These are phyloP conservation scores for Lontra canadensis DNA, from an alignment of 2,113 vertebrate species.

Conservation along the genomic window DNA sequence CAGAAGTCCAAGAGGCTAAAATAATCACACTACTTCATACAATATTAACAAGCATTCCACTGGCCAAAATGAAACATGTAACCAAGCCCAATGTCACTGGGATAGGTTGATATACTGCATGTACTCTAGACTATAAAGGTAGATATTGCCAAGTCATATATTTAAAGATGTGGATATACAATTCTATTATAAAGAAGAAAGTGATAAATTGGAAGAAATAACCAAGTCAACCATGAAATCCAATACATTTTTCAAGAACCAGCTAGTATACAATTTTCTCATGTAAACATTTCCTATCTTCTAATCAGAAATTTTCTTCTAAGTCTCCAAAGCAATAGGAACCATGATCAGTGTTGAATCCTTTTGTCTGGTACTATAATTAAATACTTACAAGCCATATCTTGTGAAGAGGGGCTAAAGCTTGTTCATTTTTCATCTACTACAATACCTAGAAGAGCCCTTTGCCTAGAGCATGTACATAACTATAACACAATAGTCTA, in stretches of 20 bases:
- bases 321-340: background rate
- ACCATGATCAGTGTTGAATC: background rate
- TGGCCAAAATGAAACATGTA: background rate
- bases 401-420: background rate
- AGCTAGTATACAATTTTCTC: background rate
- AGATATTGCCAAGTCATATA: background rate
- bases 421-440: background rate
- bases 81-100: background rate
- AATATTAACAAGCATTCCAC: background rate
- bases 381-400: background rate
- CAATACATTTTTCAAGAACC: background rate
- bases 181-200: background rate
- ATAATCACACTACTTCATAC: background rate
- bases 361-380: background rate
- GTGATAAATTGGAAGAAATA: background rate
- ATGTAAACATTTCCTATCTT: background rate
- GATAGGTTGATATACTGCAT: background rate
- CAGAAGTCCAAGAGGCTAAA: background rate
- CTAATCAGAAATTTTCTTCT: background rate
- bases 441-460: background rate
- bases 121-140: background rate
- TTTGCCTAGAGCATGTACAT: background rate
- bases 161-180: background rate
- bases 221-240: background rate
- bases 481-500: background rate